Evolutionary conservation across 2,888 invertebrate species (phyloP).

Genomic region (Oligia latruncula): DNA sequence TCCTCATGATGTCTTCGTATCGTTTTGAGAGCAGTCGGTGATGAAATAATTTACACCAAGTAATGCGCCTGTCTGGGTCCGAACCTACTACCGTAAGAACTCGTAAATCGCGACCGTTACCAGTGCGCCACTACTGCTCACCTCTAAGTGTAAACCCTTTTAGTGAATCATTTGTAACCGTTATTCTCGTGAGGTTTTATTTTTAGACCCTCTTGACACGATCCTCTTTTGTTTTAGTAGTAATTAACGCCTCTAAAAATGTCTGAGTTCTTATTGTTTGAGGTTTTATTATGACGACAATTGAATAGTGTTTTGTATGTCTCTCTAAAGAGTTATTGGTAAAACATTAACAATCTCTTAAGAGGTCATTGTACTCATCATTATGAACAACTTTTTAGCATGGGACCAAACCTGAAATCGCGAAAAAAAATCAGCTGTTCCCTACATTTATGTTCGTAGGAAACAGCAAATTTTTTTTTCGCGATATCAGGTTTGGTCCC

Average conservation of each 20-base stretch:
- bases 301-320: not conserved
- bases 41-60: no score
- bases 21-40: no score
- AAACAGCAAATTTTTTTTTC: no score
- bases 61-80: not conserved
- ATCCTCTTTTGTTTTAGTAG: slow-evolving; percentile 35
- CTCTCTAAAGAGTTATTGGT: not conserved
- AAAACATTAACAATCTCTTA: no score
- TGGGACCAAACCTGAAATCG: no score
- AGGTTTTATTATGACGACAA: not conserved
- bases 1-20: no score
- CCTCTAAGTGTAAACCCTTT: no score
- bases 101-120: not conserved
- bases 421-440: no score
- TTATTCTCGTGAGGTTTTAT: slow-evolving; percentile 21
- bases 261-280: slow-evolving; percentile 2
- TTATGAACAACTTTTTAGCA: no score
- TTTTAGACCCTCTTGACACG: not conserved
- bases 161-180: slow-evolving; percentile 42
- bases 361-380: no score
- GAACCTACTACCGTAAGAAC: not conserved
- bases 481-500: no score
- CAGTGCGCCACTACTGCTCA: not conserved
- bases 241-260: slow-evolving; percentile 50
- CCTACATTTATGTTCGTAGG: no score